Evolutionary conservation across 1,140 invertebrate genomes (phyloP).

Genomic region (Mactra quadrangularis): DNA sequence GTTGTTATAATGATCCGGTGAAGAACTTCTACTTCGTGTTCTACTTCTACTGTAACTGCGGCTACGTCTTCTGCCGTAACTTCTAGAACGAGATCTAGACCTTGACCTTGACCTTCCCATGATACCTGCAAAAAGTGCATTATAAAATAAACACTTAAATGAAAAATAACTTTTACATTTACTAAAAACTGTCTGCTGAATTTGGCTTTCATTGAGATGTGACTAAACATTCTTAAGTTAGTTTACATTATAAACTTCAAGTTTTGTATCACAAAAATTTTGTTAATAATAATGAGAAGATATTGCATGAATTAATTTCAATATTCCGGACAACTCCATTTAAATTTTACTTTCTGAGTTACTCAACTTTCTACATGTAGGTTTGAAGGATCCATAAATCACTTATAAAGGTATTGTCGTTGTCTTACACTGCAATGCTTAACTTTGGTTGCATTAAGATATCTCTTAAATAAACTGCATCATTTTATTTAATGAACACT

Average conservation of each 20-base stretch:
- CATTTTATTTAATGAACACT: too few species aligned
- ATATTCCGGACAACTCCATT: too few species aligned
- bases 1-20: conserved; percentile 66
- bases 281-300: neutral
- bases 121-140: neutral
- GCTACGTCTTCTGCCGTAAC: conserved; percentile 54
- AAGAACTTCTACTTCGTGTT: conserved; percentile 66
- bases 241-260: neutral
- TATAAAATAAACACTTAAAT: neutral
- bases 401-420: too few species aligned
- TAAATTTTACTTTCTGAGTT: too few species aligned
- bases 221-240: neutral
- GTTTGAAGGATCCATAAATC: too few species aligned
- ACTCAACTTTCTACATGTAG: too few species aligned
- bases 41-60: conserved; percentile 68
- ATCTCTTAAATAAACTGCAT: too few species aligned
- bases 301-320: neutral
- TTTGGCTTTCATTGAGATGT: neutral
- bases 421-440: too few species aligned
- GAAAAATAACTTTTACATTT: neutral
- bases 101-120: conserved; percentile 65
- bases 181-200: neutral
- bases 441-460: too few species aligned
- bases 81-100: conserved; percentile 37
- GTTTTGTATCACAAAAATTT: too few species aligned